phyloP scores from a whole-genome alignment of 2,888 invertebrate species.

The Nomada ferruginata region DNA sequence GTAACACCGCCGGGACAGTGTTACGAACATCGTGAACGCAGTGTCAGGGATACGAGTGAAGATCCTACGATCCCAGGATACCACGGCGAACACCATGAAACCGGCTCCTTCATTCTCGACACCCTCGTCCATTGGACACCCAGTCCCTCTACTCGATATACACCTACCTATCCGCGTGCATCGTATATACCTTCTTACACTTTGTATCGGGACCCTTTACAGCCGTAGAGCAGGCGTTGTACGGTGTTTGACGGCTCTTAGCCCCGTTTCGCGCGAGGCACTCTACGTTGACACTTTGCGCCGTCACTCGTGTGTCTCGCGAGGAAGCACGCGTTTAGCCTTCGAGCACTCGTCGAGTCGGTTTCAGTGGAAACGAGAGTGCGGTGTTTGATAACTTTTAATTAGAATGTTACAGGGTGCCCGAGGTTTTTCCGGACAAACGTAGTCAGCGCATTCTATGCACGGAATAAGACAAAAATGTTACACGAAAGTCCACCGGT shows the following conservation, averaged over 20 bases:
- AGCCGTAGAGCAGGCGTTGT: constrained; percentile 23
- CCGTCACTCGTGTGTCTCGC: too few relatives aligned
- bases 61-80: constrained; percentile 48
- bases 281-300: too few relatives aligned
- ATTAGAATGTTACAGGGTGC: too few relatives aligned
- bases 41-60: constrained; percentile 47
- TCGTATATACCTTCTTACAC: constrained; percentile 11
- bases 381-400: too few relatives aligned
- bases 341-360: too few relatives aligned
- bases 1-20: constrained; percentile 51
- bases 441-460: too few relatives aligned
- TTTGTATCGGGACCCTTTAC: constrained; percentile 26
- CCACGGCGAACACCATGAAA: constrained; percentile 45
- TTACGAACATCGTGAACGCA: constrained; percentile 49
- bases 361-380: too few relatives aligned
- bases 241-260: constrained; percentile 16
- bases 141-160: constrained; percentile 6
- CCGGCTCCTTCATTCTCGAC: constrained; percentile 39
- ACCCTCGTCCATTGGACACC: constrained; percentile 31
- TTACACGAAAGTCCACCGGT: too few relatives aligned
- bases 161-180: constrained; percentile 20
- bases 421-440: too few relatives aligned
- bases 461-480: too few relatives aligned
- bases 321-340: too few relatives aligned
- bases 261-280: constrained; percentile 10